Percentiles rank a stretch among this genome's conserved stretches.
These are phyloP conservation scores for Exocentrus adspersus DNA, from an alignment of 2,888 invertebrate genomes.

Conservation along the genomic window DNA sequence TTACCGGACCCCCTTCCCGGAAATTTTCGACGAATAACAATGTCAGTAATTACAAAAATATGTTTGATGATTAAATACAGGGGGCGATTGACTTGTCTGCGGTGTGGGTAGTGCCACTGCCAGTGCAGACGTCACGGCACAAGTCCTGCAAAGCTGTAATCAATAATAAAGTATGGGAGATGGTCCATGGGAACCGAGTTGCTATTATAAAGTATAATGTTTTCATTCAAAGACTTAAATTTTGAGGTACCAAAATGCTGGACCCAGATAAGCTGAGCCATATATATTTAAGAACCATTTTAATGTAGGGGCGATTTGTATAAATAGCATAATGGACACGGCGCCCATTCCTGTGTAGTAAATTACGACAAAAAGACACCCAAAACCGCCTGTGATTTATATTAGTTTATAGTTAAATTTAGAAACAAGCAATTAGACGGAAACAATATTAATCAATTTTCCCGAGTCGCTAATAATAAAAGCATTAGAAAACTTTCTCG, in stretches of 20 bases:
- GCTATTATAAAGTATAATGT: too few relatives aligned
- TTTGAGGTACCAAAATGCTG: too few relatives aligned
- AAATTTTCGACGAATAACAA: conserved; percentile 40
- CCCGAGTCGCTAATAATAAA: conserved; percentile 10
- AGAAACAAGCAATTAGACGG: conserved; percentile 4
- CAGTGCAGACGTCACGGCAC: conserved; percentile 8
- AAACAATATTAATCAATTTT: conserved; percentile 24
- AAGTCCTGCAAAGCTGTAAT: conserved; percentile 15
- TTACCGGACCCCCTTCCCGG: conserved; percentile 21
- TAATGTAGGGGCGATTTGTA: neutral
- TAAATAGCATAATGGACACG: neutral
- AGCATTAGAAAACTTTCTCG: conserved; percentile 25
- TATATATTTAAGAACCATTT: neutral
- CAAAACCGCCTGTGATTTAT: conserved; percentile 1
- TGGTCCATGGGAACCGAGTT: neutral
- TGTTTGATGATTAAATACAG: conserved; percentile 45
- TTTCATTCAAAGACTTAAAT: too few relatives aligned
- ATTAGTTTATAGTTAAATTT: conserved; percentile 8
- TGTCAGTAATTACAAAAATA: conserved; percentile 47
- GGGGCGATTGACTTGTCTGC: conserved; percentile 46
- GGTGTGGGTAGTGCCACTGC: conserved; percentile 31
- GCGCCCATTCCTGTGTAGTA: neutral
- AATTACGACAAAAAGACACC: conserved; percentile 1
- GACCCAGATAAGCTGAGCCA: too few relatives aligned
- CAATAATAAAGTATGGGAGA: neutral